Base-by-base conservation (phyloP, 2,113 vertebrate genomes). In the Lasiurus cinereus region DNA sequence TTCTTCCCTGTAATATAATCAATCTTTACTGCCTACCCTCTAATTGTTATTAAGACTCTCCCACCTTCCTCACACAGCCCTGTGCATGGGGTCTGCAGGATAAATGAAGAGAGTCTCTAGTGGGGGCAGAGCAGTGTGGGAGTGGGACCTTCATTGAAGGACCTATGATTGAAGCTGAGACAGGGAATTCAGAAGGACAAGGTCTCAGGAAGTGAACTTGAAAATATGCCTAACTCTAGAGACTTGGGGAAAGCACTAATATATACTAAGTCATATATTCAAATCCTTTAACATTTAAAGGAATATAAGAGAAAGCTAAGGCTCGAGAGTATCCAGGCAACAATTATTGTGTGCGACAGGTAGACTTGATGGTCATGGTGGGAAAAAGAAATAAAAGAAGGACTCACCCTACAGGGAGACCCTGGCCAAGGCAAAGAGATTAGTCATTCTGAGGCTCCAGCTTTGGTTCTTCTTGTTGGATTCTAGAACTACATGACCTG, bases 251-350 rank as follows among this genome's bases (percentile, higher is more conserved):
- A 79, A 84, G 73, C 15, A 14, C 10, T 19, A 21, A 64, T 22
- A 62, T 79, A 39, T 8, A 8, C 0, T 19, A 79, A 74, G n/a
- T 6, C 50, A n/a, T 64, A 33, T 66, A 59, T 19, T 50, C 62
- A 95, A 85, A 48, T 50, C 3, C 2, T 85, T 67, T 56, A 77
- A 74, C 67, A 56, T 85, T 83, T 59, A 78, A 83, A 91, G 36
- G 39, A 56, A 18, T 21, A 43, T 62, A 91, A 80, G 43, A 39
- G 74, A 56, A 83, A 85, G 74, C 22, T 14, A 3, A 21, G 39
- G 56, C 22, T 24, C 16, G 54, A 88, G 27, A 79, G 43, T 54
- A 80, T 43, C 39, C 14, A 14, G 21, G 43, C 8, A 50, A 50
- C n/a, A 56, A 14, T 27, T 54, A 56, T 21, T 56, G 18, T 18